A percentile compares a stretch with the other conserved stretches of the same genome.
phyloP scores from a whole-genome alignment of 2,797 vertebrate genomes.

The Miichthys miiuy region DNA sequence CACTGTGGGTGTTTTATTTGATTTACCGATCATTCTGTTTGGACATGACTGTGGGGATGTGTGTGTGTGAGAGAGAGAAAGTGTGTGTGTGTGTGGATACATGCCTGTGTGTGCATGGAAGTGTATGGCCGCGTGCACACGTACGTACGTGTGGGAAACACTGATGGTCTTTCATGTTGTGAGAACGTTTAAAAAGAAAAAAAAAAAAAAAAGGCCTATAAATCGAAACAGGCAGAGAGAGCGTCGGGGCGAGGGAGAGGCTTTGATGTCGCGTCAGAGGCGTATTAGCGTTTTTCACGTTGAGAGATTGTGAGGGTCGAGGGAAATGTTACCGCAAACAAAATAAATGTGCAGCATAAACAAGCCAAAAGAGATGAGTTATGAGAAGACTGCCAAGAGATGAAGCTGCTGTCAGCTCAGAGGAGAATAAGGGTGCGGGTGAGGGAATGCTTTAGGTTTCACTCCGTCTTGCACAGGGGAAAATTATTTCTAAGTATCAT shows the following conservation, averaged over 20 bases:
- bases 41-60: conserved; percentile 40
- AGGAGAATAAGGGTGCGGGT: conserved; percentile 12
- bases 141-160: conserved; percentile 42
- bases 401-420: conserved; percentile 36
- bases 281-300: conserved; percentile 48
- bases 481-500: not conserved
- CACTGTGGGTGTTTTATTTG: conserved; percentile 66
- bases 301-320: conserved; percentile 50
- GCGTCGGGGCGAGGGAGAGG: conserved; percentile 6
- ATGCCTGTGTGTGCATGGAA: not conserved
- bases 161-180: conserved; percentile 56
- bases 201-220: not conserved
- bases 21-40: conserved; percentile 70
- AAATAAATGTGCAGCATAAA: conserved; percentile 58
- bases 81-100: conserved; percentile 1
- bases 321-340: conserved; percentile 53
- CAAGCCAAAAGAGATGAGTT: conserved; percentile 56
- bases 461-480: not conserved
- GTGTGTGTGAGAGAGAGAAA: conserved; percentile 14
- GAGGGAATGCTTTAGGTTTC: conserved; percentile 22
- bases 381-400: conserved; percentile 28
- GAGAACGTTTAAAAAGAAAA: conserved; percentile 22
- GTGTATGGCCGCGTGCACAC: not conserved
- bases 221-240: conserved; percentile 42
- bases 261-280: conserved; percentile 62